Conservation (phyloP, 2,888 invertebrate genomes). For the Eupithecia centaureata region DNA sequence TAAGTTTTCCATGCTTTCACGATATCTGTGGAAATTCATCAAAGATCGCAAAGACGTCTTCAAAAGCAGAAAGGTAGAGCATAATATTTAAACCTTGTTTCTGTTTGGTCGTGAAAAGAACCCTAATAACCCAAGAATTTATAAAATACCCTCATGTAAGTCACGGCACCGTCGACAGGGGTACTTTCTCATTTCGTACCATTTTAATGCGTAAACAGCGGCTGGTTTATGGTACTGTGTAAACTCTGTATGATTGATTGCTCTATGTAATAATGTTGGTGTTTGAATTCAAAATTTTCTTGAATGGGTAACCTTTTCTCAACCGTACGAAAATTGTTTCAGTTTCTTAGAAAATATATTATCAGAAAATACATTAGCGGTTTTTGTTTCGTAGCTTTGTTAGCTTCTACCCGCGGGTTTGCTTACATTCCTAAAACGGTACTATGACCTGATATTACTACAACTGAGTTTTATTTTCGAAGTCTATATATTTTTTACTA, state of each 20-base stretch:
- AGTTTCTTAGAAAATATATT: not conserved
- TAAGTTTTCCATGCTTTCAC: too few species aligned
- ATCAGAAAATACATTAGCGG: not conserved
- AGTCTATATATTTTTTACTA: too few species aligned
- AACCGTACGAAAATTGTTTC: not conserved
- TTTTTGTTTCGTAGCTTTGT: not conserved
- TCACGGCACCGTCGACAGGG: conserved; percentile 55
- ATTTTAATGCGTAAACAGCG: conserved; percentile 44
- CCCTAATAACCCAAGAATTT: conserved; percentile 49
- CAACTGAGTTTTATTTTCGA: not conserved
- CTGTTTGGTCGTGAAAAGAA: not conserved
- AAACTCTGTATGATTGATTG: conserved; percentile 37
- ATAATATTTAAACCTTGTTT: not conserved
- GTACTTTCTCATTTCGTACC: conserved; percentile 56
- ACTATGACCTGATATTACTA: not conserved
- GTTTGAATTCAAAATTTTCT: conserved; percentile 11
- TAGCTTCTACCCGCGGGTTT: not conserved
- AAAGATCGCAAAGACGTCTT: not conserved
- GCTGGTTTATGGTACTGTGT: conserved; percentile 44
- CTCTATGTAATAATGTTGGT: conserved; percentile 28
- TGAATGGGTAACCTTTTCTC: conserved; percentile 9
- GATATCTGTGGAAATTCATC: too few species aligned
- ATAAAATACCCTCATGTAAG: conserved; percentile 57
- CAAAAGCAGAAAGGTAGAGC: not conserved
- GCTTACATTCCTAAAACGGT: not conserved